These are phyloP conservation scores for Argyrosomus regius DNA, from an alignment of 2,797 vertebrate genomes.

Conservation along the genomic window DNA sequence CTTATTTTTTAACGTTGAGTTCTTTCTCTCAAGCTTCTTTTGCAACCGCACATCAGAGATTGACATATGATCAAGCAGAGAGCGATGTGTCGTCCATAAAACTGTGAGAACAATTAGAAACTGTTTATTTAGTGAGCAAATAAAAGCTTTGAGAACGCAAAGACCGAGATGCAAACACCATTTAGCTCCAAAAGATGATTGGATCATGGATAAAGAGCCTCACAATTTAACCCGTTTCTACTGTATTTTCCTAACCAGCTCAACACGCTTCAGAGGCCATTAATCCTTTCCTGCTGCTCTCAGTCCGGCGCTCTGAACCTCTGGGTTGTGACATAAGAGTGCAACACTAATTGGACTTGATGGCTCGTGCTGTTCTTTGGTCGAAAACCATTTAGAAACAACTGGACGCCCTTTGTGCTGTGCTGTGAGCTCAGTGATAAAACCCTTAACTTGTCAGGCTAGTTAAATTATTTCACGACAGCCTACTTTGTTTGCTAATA, in stretches of 20 bases:
- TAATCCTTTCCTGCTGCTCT: constrained; percentile 69
- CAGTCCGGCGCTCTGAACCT: constrained; percentile 37
- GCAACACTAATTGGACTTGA: constrained; percentile 76
- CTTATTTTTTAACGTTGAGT: background rate
- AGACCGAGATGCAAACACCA: constrained; percentile 11
- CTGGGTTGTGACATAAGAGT: constrained; percentile 61
- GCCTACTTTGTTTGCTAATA: constrained; percentile 53
- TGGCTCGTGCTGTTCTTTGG: constrained; percentile 77
- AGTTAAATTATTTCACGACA: constrained; percentile 58
- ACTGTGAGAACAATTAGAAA: constrained; percentile 50
- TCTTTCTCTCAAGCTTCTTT: constrained; percentile 29
- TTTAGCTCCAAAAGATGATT: constrained; percentile 40
- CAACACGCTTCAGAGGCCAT: constrained; percentile 44
- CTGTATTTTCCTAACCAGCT: constrained; percentile 36
- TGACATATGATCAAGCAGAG: constrained; percentile 49
- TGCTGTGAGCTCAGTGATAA: constrained; percentile 53
- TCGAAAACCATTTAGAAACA: constrained; percentile 66
- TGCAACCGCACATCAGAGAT: constrained; percentile 45
- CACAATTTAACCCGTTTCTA: constrained; percentile 48
- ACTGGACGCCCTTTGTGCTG: constrained; percentile 66
- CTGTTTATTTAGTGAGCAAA: constrained; percentile 59
- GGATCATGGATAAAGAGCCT: constrained; percentile 28
- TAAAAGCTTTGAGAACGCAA: constrained; percentile 54
- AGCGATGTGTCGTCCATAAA: constrained; percentile 48
- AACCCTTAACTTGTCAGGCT: constrained; percentile 72